These are phyloP conservation scores for Vannuccia rotundouncinata DNA, from an alignment of 2,888 invertebrate genomes.

Conservation along the genomic window DNA sequence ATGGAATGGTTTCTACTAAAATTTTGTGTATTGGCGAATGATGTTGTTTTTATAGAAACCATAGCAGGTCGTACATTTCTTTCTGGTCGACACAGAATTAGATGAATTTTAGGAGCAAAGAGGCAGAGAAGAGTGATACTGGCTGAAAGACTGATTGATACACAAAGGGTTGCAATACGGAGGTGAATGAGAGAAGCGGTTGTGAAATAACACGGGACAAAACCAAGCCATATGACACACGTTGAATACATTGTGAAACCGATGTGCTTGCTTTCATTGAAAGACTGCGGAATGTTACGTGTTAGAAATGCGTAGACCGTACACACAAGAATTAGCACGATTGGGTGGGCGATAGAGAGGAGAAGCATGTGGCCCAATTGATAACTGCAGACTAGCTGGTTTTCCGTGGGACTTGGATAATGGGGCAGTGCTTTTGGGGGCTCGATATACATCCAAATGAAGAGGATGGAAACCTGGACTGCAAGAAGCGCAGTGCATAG, in stretches of 20 bases:
- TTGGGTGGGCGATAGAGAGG: slow-evolving; percentile 72
- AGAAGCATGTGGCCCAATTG: slow-evolving; percentile 72
- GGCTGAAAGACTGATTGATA: slow-evolving; percentile 85
- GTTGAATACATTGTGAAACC: slow-evolving; percentile 81
- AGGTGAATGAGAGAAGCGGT: slow-evolving; percentile 64
- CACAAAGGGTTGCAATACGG: slow-evolving; percentile 86
- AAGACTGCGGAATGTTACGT: slow-evolving; percentile 58
- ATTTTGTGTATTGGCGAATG: not conserved
- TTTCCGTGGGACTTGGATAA: slow-evolving; percentile 82
- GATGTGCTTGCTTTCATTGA: slow-evolving; percentile 58
- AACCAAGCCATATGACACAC: slow-evolving; percentile 62
- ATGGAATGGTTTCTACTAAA: not conserved
- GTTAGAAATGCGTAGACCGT: slow-evolving; percentile 57
- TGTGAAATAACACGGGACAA: slow-evolving; percentile 63
- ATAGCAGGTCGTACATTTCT: slow-evolving; percentile 71
- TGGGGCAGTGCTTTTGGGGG: slow-evolving; percentile 82
- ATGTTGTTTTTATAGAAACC: slow-evolving; percentile 44
- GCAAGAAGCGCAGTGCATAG: slow-evolving; percentile 55
- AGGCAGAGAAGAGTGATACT: slow-evolving; percentile 85
- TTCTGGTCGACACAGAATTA: slow-evolving; percentile 79
- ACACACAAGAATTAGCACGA: slow-evolving; percentile 73
- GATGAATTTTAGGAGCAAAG: slow-evolving; percentile 85
- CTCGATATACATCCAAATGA: slow-evolving; percentile 81
- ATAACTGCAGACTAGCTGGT: slow-evolving; percentile 72
- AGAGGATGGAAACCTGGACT: slow-evolving; percentile 67